phyloP scores from a whole-genome alignment of 1,140 invertebrate genomes.

The Calephelis virginiensis region DNA sequence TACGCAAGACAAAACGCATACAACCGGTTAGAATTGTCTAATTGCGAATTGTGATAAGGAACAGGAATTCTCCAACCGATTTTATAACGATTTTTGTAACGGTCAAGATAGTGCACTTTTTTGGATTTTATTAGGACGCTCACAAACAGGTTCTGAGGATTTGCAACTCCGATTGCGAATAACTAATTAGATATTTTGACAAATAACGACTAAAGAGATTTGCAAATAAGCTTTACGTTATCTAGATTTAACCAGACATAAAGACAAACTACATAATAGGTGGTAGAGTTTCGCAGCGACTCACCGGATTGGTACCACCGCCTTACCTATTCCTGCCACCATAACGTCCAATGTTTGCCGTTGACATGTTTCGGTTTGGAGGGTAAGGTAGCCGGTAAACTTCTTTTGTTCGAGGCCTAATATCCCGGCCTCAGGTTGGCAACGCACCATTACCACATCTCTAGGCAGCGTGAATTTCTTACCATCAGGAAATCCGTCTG shows the following conservation, averaged over 20 bases:
- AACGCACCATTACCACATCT: too few species aligned
- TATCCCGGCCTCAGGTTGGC: too few species aligned
- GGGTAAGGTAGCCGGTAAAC: too few species aligned
- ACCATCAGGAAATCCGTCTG: too few species aligned
- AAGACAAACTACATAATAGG: neutral
- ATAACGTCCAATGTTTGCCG: too few species aligned
- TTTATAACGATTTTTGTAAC: slow-evolving; percentile 4
- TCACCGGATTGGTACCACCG: too few species aligned
- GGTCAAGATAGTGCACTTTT: slow-evolving; percentile 4
- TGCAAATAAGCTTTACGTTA: neutral
- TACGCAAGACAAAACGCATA: slow-evolving; percentile 4
- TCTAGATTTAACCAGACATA: neutral
- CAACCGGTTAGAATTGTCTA: neutral
- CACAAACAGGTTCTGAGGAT: neutral
- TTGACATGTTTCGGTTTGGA: too few species aligned
- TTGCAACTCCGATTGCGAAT: neutral
- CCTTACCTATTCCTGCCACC: too few species aligned
- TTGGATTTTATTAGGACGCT: slow-evolving; percentile 7
- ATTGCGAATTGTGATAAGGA: neutral
- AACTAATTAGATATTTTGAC: neutral
- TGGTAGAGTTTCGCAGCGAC: too few species aligned
- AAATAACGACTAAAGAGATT: neutral
- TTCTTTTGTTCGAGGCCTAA: too few species aligned
- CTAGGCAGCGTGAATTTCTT: too few species aligned
- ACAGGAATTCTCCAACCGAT: neutral